A percentile compares a stretch with the other conserved stretches of the same genome.
Conservation (phyloP, 2,113 vertebrate species). For the Paraplagusia blochii region DNA sequence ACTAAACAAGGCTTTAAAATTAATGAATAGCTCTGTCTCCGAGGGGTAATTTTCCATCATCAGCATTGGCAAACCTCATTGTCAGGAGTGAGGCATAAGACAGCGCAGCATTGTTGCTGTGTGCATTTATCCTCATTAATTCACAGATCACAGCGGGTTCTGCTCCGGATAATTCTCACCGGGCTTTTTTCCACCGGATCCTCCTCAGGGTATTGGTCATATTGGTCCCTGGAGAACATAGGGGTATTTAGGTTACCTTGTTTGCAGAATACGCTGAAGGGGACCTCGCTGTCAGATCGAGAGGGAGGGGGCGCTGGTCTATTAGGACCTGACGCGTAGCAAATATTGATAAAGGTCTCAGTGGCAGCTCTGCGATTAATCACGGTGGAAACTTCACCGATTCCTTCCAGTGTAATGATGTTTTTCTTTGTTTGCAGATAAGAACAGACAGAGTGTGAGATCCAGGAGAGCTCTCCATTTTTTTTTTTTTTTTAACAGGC, state of each 20-base stretch:
- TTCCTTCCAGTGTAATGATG: conserved; percentile 45
- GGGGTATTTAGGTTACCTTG: conserved; percentile 59
- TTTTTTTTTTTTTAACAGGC: conserved; percentile 54
- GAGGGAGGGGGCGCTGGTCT: conserved; percentile 44
- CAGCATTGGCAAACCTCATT: conserved; percentile 68
- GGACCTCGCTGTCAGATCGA: conserved; percentile 56
- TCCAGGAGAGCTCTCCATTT: conserved; percentile 43
- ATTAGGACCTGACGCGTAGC: conserved; percentile 57
- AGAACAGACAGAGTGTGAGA: conserved; percentile 36
- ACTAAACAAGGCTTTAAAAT: conserved; percentile 80
- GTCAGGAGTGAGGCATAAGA: conserved; percentile 55
- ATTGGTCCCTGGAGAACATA: conserved; percentile 45
- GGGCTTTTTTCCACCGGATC: conserved; percentile 24
- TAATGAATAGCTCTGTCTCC: conserved; percentile 77
- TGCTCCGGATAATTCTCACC: conserved; percentile 53
- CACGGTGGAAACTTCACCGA: conserved; percentile 39
- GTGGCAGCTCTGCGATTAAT: conserved; percentile 52
- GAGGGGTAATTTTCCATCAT: conserved; percentile 78
- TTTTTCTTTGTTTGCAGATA: conserved; percentile 9
- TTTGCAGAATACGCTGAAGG: conserved; percentile 49
- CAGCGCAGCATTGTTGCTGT: conserved; percentile 47
- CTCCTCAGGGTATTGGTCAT: conserved; percentile 57
- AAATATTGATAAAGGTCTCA: conserved; percentile 70
- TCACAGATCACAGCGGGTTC: conserved; percentile 62
- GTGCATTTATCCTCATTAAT: conserved; percentile 73